Evolutionary conservation across 2,113 vertebrate species (phyloP).

Genomic region (Platycercus adscitus): DNA sequence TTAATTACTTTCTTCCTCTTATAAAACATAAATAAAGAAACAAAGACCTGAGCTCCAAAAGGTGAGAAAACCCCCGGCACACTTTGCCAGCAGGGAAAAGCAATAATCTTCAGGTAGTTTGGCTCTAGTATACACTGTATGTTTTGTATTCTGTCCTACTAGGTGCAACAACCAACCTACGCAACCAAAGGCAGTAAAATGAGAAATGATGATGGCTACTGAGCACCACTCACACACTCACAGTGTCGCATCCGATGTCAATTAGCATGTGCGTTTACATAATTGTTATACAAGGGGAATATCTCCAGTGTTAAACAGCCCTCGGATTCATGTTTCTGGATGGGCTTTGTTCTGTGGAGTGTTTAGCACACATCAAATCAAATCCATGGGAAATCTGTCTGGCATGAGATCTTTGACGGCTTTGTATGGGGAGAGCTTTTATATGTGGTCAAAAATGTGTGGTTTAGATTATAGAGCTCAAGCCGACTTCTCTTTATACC

Average conservation of each 20-base stretch:
- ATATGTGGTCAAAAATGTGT: neutral
- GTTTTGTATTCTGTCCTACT: neutral
- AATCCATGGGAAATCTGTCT: slow-evolving; percentile 3
- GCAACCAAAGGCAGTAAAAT: slow-evolving; percentile 30
- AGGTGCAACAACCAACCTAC: neutral
- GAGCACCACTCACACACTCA: slow-evolving; percentile 43
- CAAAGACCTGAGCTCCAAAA: neutral
- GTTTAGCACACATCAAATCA: slow-evolving; percentile 21
- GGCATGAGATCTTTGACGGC: neutral
- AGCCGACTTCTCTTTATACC: neutral
- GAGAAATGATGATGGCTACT: slow-evolving; percentile 56
- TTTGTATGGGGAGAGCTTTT: neutral
- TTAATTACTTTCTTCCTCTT: slow-evolving; percentile 35
- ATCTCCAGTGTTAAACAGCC: slow-evolving; percentile 64
- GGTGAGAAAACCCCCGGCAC: neutral
- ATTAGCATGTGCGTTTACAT: slow-evolving; percentile 55
- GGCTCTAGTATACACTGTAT: accelerated
- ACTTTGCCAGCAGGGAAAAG: neutral
- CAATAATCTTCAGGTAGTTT: neutral
- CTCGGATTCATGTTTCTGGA: slow-evolving; percentile 34
- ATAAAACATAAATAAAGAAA: slow-evolving; percentile 13
- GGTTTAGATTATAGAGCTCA: neutral
- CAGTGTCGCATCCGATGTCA: slow-evolving; percentile 4
- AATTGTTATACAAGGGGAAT: slow-evolving; percentile 70
- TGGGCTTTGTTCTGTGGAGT: slow-evolving; percentile 61